These are phyloP conservation scores for Cyprinodon tularosa DNA, from an alignment of 2,113 vertebrate species.

Conservation along the genomic window DNA sequence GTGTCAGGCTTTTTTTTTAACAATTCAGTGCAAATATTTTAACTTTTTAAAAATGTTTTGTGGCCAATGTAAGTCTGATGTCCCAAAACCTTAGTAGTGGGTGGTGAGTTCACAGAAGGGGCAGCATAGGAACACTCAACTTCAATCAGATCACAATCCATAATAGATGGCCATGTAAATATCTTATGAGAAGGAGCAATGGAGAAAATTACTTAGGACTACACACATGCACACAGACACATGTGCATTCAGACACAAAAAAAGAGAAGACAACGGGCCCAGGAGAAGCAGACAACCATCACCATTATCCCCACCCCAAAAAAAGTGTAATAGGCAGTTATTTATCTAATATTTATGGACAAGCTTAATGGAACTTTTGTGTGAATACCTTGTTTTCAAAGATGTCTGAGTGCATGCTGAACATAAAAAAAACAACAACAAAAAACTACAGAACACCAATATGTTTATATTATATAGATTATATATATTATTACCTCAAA, in stretches of 20 bases:
- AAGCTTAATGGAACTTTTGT: conserved; percentile 66
- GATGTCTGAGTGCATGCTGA: conserved; percentile 23
- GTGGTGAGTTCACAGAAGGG: conserved; percentile 72
- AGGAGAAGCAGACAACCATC: conserved; percentile 28
- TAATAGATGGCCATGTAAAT: conserved; percentile 80
- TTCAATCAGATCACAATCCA: conserved; percentile 83
- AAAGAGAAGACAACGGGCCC: conserved; percentile 21
- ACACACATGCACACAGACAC: conserved; percentile 7
- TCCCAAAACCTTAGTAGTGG: conserved; percentile 35
- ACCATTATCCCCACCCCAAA: conserved; percentile 9
- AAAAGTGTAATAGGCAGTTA: conserved; percentile 50
- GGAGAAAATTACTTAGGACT: conserved; percentile 74
- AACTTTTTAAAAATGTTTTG: conserved; percentile 6
- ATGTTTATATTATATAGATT: too few relatives aligned
- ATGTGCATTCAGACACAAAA: conserved; percentile 21
- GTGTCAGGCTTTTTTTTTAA: not conserved
- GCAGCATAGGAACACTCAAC: conserved; percentile 79
- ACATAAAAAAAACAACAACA: conserved; percentile 18
- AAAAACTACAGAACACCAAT: not conserved
- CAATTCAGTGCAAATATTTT: not conserved
- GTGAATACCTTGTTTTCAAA: conserved; percentile 38
- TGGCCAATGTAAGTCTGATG: conserved; percentile 10
- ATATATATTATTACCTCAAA: not conserved
- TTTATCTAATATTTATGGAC: conserved; percentile 67
- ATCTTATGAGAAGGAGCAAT: conserved; percentile 77